Evolutionary conservation across 2,888 invertebrate genomes (phyloP).

Genomic region (Sympetrum striolatum): DNA sequence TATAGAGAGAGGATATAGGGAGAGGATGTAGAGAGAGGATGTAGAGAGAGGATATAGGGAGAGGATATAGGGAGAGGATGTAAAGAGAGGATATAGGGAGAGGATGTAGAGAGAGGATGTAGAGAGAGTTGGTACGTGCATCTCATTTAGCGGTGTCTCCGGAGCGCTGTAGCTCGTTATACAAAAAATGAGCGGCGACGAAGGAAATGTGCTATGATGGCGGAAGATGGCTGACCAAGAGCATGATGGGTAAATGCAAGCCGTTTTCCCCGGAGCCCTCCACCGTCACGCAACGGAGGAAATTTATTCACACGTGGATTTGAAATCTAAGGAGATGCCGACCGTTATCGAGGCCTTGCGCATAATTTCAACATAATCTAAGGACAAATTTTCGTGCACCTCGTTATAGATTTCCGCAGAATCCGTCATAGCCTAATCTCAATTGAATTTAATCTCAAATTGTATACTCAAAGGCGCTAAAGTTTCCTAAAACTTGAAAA

Average conservation of each 20-base stretch:
- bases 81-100: too few relatives aligned
- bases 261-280: neutral
- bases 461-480: too few relatives aligned
- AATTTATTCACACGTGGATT: neutral
- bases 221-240: neutral
- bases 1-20: too few relatives aligned
- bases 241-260: neutral
- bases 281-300: neutral
- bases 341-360: too few relatives aligned
- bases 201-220: neutral
- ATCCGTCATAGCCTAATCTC: too few relatives aligned
- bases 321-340: too few relatives aligned
- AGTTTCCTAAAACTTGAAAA: too few relatives aligned
- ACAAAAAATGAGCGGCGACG: neutral
- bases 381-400: too few relatives aligned
- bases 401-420: too few relatives aligned
- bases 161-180: neutral
- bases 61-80: too few relatives aligned
- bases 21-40: neutral
- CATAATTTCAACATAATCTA: too few relatives aligned
- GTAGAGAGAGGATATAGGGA: neutral
- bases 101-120: neutral
- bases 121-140: neutral
- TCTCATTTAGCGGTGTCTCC: neutral
- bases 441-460: too few relatives aligned